A percentile compares a stretch with the other conserved stretches of the same genome.
phyloP scores from a whole-genome alignment of 1,140 invertebrate species.

The Helicoverpa armigera region DNA sequence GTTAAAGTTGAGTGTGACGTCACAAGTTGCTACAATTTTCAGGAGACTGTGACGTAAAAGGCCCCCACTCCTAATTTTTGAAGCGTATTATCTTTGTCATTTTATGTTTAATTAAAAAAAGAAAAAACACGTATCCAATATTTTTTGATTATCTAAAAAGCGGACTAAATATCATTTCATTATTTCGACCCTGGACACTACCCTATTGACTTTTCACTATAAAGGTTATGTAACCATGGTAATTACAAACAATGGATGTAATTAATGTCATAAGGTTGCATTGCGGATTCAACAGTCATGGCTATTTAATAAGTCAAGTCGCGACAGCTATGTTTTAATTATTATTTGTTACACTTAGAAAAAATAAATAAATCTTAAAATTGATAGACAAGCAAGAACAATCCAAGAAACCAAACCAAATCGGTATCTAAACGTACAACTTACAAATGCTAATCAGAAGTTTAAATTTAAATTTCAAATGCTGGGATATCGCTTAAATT shows the following conservation, averaged over 20 bases:
- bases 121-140: no score
- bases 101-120: no score
- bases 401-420: constrained; percentile 14
- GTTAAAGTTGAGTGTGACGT: no score
- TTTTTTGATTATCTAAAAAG: no score
- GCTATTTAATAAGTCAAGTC: not conserved
- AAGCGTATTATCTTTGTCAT: no score
- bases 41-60: no score
- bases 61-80: no score
- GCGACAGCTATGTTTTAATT: no score
- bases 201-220: constrained; percentile 9
- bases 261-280: constrained; percentile 21
- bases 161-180: no score
- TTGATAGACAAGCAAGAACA: constrained; percentile 1
- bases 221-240: not conserved
- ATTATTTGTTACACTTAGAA: not conserved
- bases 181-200: no score
- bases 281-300: not conserved
- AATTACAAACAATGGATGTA: not conserved
- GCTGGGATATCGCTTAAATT: constrained; percentile 34
- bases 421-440: constrained; percentile 21
- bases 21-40: no score
- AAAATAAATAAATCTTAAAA: not conserved
- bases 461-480: constrained; percentile 44
- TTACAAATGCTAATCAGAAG: constrained; percentile 34